These are phyloP conservation scores for Apocheima hispidaria DNA, from an alignment of 2,888 invertebrate species.

Conservation along the genomic window DNA sequence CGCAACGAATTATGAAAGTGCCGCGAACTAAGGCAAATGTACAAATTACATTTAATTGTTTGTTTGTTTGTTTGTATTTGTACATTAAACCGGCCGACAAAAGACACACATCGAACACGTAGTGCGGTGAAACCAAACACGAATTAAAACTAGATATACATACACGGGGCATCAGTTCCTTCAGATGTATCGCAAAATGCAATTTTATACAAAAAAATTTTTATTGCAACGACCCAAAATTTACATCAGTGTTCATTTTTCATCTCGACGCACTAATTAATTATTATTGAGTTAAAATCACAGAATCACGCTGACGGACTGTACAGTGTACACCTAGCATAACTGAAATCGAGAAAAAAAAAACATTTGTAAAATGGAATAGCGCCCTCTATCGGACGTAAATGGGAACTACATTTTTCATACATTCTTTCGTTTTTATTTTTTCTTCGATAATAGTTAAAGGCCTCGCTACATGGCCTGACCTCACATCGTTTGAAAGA, in stretches of 20 bases:
- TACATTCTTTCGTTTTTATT: too few relatives aligned
- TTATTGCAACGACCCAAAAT: conserved; percentile 85
- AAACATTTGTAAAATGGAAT: too few relatives aligned
- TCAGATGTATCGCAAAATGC: conserved; percentile 65
- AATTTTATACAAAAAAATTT: conserved; percentile 68
- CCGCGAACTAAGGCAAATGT: conserved; percentile 6
- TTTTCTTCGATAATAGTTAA: too few relatives aligned
- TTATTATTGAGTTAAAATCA: conserved; percentile 59
- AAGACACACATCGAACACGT: neutral
- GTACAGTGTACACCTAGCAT: too few relatives aligned
- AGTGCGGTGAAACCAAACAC: conserved; percentile 54
- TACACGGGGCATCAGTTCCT: conserved; percentile 66
- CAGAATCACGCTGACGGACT: conserved; percentile 57
- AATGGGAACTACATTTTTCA: too few relatives aligned
- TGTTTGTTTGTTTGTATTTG: conserved; percentile 59
- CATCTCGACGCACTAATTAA: conserved; percentile 54
- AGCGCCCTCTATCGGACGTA: too few relatives aligned
- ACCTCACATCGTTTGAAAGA: too few relatives aligned
- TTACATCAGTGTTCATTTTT: conserved; percentile 63
- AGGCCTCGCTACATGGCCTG: too few relatives aligned
- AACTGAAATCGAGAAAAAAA: too few relatives aligned
- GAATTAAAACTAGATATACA: conserved; percentile 66
- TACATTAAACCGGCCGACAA: conserved; percentile 59
- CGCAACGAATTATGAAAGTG: conserved; percentile 21
- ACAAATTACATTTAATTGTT: conserved; percentile 27